Conservation (phyloP, 2,797 vertebrate genomes). For the Urocyon cinereoargenteus region DNA sequence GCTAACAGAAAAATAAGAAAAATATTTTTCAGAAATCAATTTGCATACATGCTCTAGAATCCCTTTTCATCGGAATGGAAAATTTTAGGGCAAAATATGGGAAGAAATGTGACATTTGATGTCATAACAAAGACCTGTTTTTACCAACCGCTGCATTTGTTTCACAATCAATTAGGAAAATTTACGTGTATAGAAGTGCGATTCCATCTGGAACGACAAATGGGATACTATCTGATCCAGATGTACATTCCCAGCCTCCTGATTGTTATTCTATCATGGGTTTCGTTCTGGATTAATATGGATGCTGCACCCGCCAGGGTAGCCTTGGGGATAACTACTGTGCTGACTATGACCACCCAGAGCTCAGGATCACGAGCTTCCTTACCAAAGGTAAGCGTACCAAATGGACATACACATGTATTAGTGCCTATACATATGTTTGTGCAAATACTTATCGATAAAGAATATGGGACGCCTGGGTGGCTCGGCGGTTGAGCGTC, state of each 20-base stretch:
- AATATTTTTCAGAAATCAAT: not conserved
- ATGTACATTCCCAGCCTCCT: slow-evolving; percentile 98
- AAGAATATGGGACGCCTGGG: no score
- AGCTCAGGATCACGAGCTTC: slow-evolving; percentile 98
- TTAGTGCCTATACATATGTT: no score
- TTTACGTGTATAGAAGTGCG: slow-evolving; percentile 98
- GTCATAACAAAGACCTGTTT: not conserved
- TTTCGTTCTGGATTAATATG: slow-evolving; percentile 99
- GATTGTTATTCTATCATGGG: slow-evolving; percentile 98
- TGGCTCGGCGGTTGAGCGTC: no score
- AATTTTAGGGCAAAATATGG: not conserved
- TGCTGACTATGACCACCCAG: slow-evolving; percentile 98
- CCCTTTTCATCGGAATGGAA: not conserved
- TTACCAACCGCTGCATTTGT: slow-evolving; percentile 54
- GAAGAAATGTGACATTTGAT: not conserved
- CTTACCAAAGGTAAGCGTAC: slow-evolving; percentile 93
- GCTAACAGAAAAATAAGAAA: slow-evolving; percentile 15
- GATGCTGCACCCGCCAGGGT: slow-evolving; percentile 97
- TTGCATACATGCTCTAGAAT: not conserved
- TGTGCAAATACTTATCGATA: not conserved
- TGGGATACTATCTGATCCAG: slow-evolving; percentile 99
- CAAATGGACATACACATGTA: rapidly evolving
- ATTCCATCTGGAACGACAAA: slow-evolving; percentile 98
- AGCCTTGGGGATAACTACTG: slow-evolving; percentile 97
- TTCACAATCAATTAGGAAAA: slow-evolving; percentile 90